Conservation (phyloP, 1,140 invertebrate species). For the Lasioglossum baleicum region DNA sequence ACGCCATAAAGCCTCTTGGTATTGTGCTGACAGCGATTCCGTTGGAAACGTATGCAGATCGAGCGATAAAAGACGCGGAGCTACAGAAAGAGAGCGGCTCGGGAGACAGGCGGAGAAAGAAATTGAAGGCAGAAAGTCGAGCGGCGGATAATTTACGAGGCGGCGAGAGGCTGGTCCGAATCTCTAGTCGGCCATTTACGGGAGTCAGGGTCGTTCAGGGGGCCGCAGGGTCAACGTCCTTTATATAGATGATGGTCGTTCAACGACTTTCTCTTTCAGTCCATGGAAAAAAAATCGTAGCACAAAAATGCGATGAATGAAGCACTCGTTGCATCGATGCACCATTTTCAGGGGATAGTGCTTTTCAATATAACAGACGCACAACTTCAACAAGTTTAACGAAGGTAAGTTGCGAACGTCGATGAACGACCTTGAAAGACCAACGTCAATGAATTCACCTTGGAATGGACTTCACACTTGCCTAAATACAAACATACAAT, state of each 20-base stretch:
- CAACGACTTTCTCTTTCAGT: constrained; percentile 61
- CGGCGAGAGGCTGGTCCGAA: constrained; percentile 42
- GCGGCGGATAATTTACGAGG: constrained; percentile 46
- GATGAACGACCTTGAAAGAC: too few relatives aligned
- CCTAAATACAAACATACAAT: too few relatives aligned
- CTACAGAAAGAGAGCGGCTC: background rate
- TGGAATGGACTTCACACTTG: too few relatives aligned
- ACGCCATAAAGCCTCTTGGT: background rate
- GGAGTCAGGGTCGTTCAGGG: constrained; percentile 49
- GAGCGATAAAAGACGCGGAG: background rate
- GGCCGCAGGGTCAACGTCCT: constrained; percentile 36
- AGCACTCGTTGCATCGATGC: background rate
- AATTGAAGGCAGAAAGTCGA: constrained; percentile 36
- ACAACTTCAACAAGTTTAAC: too few relatives aligned
- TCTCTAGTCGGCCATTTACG: constrained; percentile 22
- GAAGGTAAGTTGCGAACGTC: too few relatives aligned
- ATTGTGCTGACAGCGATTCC: background rate
- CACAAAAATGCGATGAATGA: background rate
- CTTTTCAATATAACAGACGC: too few relatives aligned
- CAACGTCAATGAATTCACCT: too few relatives aligned
- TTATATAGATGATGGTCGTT: constrained; percentile 58
- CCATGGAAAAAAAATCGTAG: constrained; percentile 18
- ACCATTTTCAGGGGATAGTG: too few relatives aligned
- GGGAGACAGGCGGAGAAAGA: constrained; percentile 16
- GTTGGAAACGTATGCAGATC: constrained; percentile 20